Percentiles rank a stretch among this genome's conserved stretches.
Evolutionary conservation across 2,113 vertebrate species (phyloP).

Genomic region (Bungarus multicinctus): DNA sequence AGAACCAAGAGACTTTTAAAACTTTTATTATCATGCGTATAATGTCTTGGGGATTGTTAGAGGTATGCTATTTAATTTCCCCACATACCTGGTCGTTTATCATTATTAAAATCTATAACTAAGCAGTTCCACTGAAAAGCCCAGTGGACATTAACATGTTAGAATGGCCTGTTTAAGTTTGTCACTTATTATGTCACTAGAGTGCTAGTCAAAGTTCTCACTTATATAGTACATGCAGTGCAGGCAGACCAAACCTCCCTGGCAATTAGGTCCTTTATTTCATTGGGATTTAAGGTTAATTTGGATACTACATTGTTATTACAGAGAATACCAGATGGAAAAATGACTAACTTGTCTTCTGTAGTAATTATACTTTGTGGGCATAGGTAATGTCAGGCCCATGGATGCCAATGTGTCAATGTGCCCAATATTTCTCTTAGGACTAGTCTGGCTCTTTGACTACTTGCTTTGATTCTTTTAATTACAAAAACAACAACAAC

Average conservation of each 20-base stretch:
- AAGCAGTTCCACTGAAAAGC: conserved; percentile 46
- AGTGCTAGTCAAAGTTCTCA: neutral
- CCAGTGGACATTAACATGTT: conserved; percentile 25
- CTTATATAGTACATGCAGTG: neutral
- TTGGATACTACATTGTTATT: conserved; percentile 22
- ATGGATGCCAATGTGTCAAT: neutral
- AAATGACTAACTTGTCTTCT: neutral
- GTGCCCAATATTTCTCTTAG: neutral
- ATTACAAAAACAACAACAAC: neutral
- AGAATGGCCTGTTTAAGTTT: conserved; percentile 40
- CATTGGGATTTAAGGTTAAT: conserved; percentile 14
- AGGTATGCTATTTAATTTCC: conserved; percentile 47
- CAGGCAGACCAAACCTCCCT: neutral
- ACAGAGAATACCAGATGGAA: neutral
- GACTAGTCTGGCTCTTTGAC: neutral
- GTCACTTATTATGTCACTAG: conserved; percentile 33
- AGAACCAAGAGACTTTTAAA: conserved; percentile 42
- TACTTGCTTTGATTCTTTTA: neutral
- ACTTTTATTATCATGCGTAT: conserved; percentile 49
- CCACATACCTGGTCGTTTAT: conserved; percentile 55
- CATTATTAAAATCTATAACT: conserved; percentile 51
- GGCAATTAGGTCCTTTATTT: conserved; percentile 15
- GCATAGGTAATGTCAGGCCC: neutral
- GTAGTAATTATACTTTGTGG: neutral
- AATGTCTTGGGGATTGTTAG: conserved; percentile 50